Conservation (phyloP, 2,113 vertebrate species). For the Acanthisitta chloris region DNA sequence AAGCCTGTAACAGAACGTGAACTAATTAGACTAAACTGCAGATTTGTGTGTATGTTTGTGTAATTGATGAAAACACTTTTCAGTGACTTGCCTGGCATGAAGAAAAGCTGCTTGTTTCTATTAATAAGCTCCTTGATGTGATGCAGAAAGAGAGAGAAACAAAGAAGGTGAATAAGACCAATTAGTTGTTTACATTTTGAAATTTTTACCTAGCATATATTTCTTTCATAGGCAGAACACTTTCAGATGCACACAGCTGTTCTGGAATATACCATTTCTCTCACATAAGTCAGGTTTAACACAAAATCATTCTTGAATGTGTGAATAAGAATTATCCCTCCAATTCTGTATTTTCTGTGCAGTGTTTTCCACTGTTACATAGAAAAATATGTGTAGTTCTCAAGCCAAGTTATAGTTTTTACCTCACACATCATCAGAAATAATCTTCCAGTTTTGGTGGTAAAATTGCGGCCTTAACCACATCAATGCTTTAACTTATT, state of each 20-base stretch:
- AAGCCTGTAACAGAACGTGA: conserved; percentile 32
- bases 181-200: background rate
- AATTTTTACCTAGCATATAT: background rate
- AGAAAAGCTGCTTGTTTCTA: conserved; percentile 18
- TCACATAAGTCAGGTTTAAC: background rate
- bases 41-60: conserved; percentile 50
- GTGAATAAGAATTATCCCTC: background rate
- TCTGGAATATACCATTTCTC: background rate
- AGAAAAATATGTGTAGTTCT: background rate
- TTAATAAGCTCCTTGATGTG: conserved; percentile 4
- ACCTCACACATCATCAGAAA: background rate
- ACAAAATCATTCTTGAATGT: background rate
- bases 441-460: background rate
- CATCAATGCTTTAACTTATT: background rate
- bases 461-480: background rate
- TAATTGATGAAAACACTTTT: conserved; percentile 65
- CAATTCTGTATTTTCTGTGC: background rate
- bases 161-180: background rate
- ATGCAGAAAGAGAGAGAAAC: conserved; percentile 7
- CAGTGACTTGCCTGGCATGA: conserved; percentile 35
- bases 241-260: background rate
- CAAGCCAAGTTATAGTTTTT: background rate
- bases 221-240: background rate
- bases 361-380: background rate
- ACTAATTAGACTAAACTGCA: conserved; percentile 69